phyloP scores from a whole-genome alignment of 2,888 invertebrate species.

The Coleophora flavipennella region DNA sequence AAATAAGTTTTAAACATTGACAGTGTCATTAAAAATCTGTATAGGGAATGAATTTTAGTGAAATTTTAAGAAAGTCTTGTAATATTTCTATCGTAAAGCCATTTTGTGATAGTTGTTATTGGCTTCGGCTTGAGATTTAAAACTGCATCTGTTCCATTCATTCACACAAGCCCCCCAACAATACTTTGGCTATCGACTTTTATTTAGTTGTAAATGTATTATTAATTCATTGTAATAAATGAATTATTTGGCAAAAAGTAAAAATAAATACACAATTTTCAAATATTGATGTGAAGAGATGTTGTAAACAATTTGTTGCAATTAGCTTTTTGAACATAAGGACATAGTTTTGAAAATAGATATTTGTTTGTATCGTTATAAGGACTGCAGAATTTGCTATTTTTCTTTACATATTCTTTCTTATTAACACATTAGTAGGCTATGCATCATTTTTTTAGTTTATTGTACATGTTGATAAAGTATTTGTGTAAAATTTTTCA shows the following conservation, averaged over 20 bases:
- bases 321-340: conserved; percentile 41
- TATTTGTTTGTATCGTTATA: conserved; percentile 43
- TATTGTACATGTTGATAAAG: conserved; percentile 7
- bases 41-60: conserved; percentile 62
- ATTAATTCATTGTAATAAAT: conserved; percentile 35
- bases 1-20: conserved; percentile 68
- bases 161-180: background rate
- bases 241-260: conserved; percentile 21
- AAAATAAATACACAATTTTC: conserved; percentile 32
- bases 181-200: conserved; percentile 18
- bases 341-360: conserved; percentile 44
- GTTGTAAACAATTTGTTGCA: conserved; percentile 28
- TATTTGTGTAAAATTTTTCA: conserved; percentile 11
- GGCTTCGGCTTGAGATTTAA: conserved; percentile 41
- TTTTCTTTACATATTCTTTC: conserved; percentile 49
- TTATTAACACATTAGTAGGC: conserved; percentile 30
- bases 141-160: conserved; percentile 25
- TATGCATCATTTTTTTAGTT: conserved; percentile 26
- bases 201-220: conserved; percentile 23
- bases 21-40: conserved; percentile 51
- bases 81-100: conserved; percentile 44
- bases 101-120: conserved; percentile 60
- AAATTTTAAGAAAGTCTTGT: conserved; percentile 29
- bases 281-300: conserved; percentile 31
- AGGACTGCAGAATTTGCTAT: conserved; percentile 62